A percentile compares a stretch with the other conserved stretches of the same genome.
Conservation (phyloP, 35 echinoderm and acorn worm species). For the Acanthaster planci region DNA sequence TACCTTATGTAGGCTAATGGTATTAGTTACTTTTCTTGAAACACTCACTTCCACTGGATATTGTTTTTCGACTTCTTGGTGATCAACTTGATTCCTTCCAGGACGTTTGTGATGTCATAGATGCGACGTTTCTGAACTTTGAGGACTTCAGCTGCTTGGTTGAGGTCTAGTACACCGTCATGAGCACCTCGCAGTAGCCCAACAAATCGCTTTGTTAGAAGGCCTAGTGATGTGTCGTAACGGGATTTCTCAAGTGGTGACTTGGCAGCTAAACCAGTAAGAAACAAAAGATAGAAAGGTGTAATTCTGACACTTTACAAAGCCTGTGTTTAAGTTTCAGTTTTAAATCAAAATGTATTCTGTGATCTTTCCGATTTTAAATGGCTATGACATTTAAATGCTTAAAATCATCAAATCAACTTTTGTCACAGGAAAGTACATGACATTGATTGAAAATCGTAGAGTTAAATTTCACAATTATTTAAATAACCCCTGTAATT, state of each 20-base stretch:
- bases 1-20: no score
- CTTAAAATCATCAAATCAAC: neutral
- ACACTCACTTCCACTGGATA: constrained; percentile 99
- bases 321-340: neutral
- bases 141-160: constrained; percentile 85
- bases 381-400: neutral
- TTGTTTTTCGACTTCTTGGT: constrained; percentile 98
- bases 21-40: no score
- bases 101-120: constrained; percentile 97
- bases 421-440: no score
- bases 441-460: no score
- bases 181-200: constrained; percentile 81
- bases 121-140: constrained; percentile 93
- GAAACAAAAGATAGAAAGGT: neutral
- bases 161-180: constrained; percentile 90
- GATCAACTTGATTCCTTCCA: constrained; percentile 99
- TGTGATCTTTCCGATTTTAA: neutral
- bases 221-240: constrained; percentile 96
- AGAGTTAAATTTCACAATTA: no score
- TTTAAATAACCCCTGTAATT: no score
- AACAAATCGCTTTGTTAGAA: constrained; percentile 96
- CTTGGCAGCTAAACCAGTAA: constrained; percentile 35
- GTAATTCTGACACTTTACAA: neutral
- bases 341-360: neutral
- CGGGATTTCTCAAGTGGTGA: constrained; percentile 94